Evolutionary conservation across 2,888 invertebrate species (phyloP).

Genomic region (Ischnura elegans): DNA sequence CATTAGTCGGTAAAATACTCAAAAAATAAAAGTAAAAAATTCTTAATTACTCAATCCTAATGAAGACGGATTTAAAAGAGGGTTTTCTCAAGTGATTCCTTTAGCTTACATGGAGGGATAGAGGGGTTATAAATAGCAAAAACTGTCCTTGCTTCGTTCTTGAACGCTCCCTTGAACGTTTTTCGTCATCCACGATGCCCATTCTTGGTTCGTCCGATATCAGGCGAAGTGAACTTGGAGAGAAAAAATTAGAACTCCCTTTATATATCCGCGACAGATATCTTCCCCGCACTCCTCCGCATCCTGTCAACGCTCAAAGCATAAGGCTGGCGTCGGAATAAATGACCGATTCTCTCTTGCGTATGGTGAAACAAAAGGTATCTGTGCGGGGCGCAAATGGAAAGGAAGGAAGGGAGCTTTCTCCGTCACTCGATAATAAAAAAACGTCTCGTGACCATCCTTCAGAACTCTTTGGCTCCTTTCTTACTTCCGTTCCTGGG

Average conservation of each 20-base stretch:
- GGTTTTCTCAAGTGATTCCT: too few species aligned
- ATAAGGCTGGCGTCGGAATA: not conserved
- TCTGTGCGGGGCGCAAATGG: not conserved
- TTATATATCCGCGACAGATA: not conserved
- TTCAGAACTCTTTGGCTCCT: not conserved
- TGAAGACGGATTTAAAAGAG: too few species aligned
- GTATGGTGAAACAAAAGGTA: not conserved
- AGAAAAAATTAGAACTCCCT: not conserved
- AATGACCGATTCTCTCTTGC: not conserved
- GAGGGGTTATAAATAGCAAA: too few species aligned
- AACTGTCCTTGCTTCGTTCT: too few species aligned
- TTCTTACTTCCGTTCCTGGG: not conserved
- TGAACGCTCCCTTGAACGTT: too few species aligned
- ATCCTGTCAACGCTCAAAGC: not conserved
- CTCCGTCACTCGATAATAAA: not conserved
- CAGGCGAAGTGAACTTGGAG: not conserved
- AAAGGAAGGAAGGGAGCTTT: not conserved
- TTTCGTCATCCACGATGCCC: not conserved
- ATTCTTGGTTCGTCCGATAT: not conserved
- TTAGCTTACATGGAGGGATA: too few species aligned
- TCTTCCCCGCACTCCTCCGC: not conserved
- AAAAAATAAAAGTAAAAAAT: too few species aligned
- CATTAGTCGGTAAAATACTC: too few species aligned
- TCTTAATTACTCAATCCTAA: too few species aligned
- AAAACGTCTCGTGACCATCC: not conserved